Evolutionary conservation across 2,888 invertebrate species (phyloP).

Genomic region (Heteropelma amictum): DNA sequence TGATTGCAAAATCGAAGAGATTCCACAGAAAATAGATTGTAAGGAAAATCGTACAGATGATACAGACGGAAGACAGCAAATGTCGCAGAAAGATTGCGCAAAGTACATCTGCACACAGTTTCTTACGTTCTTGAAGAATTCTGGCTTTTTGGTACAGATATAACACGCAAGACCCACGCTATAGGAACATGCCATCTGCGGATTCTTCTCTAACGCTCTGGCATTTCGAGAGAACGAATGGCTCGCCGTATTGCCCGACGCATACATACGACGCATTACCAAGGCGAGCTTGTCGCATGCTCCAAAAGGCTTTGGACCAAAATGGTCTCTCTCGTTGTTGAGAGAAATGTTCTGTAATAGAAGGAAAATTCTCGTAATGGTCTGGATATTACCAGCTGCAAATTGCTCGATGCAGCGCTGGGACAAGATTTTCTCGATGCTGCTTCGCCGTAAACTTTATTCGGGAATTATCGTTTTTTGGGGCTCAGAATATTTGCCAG

Average conservation of each 20-base stretch:
- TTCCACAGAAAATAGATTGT: not conserved
- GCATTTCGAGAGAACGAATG: slow-evolving; percentile 59
- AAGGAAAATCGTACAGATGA: not conserved
- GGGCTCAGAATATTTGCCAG: no score
- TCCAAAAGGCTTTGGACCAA: slow-evolving; percentile 15
- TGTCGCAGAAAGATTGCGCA: slow-evolving; percentile 18
- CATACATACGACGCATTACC: slow-evolving; percentile 67
- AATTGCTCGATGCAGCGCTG: slow-evolving; percentile 51
- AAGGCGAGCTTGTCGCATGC: slow-evolving; percentile 24
- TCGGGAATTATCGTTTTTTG: no score
- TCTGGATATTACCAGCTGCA: slow-evolving; percentile 60
- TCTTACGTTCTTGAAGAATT: slow-evolving; percentile 9
- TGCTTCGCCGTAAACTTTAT: no score
- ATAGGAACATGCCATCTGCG: slow-evolving; percentile 20
- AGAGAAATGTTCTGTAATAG: slow-evolving; percentile 45
- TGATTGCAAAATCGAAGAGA: not conserved
- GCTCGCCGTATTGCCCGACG: slow-evolving; percentile 63
- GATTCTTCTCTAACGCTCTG: slow-evolving; percentile 25
- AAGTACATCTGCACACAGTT: slow-evolving; percentile 28
- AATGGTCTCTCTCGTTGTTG: slow-evolving; percentile 19
- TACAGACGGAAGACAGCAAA: slow-evolving; percentile 32
- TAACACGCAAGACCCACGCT: slow-evolving; percentile 4
- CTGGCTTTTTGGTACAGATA: slow-evolving; percentile 22
- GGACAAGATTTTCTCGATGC: slow-evolving; percentile 37
- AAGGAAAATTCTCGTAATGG: slow-evolving; percentile 56